Percentiles rank a stretch among this genome's conserved stretches.
phyloP scores from a whole-genome alignment of 2,113 vertebrate species.

The crab-eating macaque (Macaca fascicularis) region DNA sequence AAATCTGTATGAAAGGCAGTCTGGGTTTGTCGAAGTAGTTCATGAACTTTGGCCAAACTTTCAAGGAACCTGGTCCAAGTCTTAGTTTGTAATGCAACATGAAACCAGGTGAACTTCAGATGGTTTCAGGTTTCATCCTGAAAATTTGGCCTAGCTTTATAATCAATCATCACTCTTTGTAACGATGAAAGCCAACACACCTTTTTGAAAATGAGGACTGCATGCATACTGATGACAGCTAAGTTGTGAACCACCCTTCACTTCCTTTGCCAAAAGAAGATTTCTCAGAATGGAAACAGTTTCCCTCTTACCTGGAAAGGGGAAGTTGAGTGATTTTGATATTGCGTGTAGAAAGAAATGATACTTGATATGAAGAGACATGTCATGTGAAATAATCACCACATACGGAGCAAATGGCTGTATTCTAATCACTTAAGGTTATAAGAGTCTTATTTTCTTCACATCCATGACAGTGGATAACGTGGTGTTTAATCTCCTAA shows the following conservation, averaged over 20 bases:
- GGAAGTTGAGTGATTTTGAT: constrained; percentile 53
- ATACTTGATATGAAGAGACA: not conserved
- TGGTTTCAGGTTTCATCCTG: constrained; percentile 72
- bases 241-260: constrained; percentile 40
- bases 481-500: constrained; percentile 41
- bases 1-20: constrained; percentile 63
- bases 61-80: constrained; percentile 65
- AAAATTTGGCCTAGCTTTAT: constrained; percentile 69
- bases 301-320: constrained; percentile 62
- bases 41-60: constrained; percentile 76
- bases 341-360: constrained; percentile 50
- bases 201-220: constrained; percentile 71
- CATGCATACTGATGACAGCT: constrained; percentile 66
- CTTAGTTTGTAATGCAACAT: constrained; percentile 69
- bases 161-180: constrained; percentile 74
- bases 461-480: constrained; percentile 47
- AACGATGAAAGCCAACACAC: constrained; percentile 79
- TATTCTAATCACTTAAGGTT: constrained; percentile 52
- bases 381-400: constrained; percentile 42
- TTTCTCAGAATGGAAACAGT: constrained; percentile 48
- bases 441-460: constrained; percentile 19
- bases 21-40: constrained; percentile 71
- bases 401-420: constrained; percentile 51
- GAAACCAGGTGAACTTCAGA: constrained; percentile 78
- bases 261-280: constrained; percentile 65